Conservation (phyloP, 2,113 vertebrate genomes). For the Mastomys natalensis region DNA sequence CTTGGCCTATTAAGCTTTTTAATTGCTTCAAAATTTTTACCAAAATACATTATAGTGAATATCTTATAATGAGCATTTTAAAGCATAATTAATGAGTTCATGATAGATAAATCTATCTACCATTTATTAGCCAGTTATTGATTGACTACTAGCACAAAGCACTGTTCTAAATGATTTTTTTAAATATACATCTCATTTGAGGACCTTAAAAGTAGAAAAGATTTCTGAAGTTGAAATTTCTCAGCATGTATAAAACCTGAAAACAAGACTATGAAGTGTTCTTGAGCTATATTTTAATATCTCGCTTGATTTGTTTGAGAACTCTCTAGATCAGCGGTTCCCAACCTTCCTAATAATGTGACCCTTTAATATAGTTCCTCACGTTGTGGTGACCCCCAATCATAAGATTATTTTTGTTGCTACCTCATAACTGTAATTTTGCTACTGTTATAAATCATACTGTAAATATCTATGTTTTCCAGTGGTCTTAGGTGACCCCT, state of each 20-base stretch:
- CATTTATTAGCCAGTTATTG: neutral
- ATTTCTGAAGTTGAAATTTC: neutral
- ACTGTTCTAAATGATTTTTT: slow-evolving; percentile 17
- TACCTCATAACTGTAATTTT: neutral
- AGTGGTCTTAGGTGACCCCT: neutral
- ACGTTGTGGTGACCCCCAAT: neutral
- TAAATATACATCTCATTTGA: slow-evolving; percentile 27
- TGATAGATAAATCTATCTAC: neutral
- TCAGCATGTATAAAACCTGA: neutral
- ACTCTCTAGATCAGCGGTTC: neutral
- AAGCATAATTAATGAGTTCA: slow-evolving; percentile 24
- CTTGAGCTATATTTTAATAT: neutral
- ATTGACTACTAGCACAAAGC: neutral
- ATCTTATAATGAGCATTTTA: neutral
- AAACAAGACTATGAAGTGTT: neutral
- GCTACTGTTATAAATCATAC: neutral
- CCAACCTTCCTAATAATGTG: neutral
- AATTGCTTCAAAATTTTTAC: slow-evolving; percentile 28
- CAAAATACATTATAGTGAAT: slow-evolving; percentile 35
- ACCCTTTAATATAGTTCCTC: neutral
- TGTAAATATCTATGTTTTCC: neutral
- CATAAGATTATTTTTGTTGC: neutral
- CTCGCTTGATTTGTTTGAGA: slow-evolving; percentile 4
- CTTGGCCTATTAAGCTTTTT: neutral
- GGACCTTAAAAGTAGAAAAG: slow-evolving; percentile 23